Conservation (phyloP, 2,888 invertebrate genomes). For the Pharmacophagus antenor region DNA sequence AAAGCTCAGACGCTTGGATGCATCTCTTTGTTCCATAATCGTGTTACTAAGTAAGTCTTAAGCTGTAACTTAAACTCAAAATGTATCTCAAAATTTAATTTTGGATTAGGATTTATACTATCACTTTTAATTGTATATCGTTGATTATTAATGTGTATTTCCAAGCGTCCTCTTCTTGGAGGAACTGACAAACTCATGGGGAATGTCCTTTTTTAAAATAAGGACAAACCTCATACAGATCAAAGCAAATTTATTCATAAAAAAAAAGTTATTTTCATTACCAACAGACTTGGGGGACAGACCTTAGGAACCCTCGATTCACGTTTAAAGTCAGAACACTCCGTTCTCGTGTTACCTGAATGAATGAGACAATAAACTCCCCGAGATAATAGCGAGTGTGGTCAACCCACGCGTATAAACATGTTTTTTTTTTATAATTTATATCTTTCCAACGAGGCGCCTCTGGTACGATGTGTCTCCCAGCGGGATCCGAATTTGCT, state of each 20-base stretch:
- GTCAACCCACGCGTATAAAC: slow-evolving; percentile 53
- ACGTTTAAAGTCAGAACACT: slow-evolving; percentile 49
- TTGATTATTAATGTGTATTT: too few relatives aligned
- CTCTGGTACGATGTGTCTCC: slow-evolving; percentile 51
- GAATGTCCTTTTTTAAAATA: too few relatives aligned
- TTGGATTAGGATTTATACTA: too few relatives aligned
- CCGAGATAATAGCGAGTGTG: slow-evolving; percentile 65
- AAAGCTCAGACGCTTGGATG: too few relatives aligned
- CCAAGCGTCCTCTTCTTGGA: too few relatives aligned
- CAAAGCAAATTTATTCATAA: slow-evolving; percentile 3
- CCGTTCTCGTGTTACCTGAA: slow-evolving; percentile 58
- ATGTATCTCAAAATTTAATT: too few relatives aligned
- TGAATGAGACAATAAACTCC: slow-evolving; percentile 72
- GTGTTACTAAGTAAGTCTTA: too few relatives aligned
- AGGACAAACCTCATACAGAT: too few relatives aligned
- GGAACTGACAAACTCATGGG: background rate
- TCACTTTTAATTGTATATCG: too few relatives aligned
- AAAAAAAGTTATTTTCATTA: slow-evolving; percentile 14
- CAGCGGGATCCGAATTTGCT: slow-evolving; percentile 58
- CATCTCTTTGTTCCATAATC: background rate
- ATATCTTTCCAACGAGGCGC: slow-evolving; percentile 69
- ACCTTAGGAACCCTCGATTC: slow-evolving; percentile 16
- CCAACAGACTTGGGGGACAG: slow-evolving; percentile 11
- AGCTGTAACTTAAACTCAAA: too few relatives aligned
- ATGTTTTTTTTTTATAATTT: slow-evolving; percentile 54